These are phyloP conservation scores for Planiliza haematocheilus DNA, from an alignment of 2,113 vertebrate species.

Conservation along the genomic window DNA sequence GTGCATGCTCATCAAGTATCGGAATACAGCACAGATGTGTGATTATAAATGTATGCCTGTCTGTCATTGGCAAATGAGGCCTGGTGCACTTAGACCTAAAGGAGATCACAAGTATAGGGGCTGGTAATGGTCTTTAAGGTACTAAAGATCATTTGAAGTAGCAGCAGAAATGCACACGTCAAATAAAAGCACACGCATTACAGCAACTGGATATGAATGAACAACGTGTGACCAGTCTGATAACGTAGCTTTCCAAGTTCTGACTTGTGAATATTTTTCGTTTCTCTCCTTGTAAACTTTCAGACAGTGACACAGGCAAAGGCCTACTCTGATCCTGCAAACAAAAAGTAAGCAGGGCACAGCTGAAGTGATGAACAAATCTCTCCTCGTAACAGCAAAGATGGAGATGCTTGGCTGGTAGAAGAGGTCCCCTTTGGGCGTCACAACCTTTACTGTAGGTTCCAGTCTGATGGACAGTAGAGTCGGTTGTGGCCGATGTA, in stretches of 20 bases:
- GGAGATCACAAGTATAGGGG: too few relatives aligned
- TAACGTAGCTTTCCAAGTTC: background rate
- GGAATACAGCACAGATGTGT: slow-evolving; percentile 2
- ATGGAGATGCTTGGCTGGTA: too few relatives aligned
- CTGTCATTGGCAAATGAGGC: background rate
- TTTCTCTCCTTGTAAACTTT: background rate
- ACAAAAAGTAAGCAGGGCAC: too few relatives aligned
- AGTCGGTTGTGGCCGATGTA: background rate
- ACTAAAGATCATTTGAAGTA: background rate
- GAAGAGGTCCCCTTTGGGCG: background rate
- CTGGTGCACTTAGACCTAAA: too few relatives aligned
- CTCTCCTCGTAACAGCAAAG: too few relatives aligned
- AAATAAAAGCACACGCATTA: too few relatives aligned
- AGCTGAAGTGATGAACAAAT: too few relatives aligned
- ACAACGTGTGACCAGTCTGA: background rate
- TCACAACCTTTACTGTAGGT: slow-evolving; percentile 7
- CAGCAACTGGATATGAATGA: background rate
- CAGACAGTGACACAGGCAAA: background rate
- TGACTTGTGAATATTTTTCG: background rate
- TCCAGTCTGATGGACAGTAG: slow-evolving; percentile 7
- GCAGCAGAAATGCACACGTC: background rate
- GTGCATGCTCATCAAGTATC: slow-evolving; percentile 3
- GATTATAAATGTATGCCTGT: background rate
- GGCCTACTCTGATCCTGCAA: too few relatives aligned
- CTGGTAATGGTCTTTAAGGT: slow-evolving; percentile 6